These are phyloP conservation scores for Drosophila simulans DNA, from an alignment of 1,140 invertebrate species.

Conservation along the genomic window DNA sequence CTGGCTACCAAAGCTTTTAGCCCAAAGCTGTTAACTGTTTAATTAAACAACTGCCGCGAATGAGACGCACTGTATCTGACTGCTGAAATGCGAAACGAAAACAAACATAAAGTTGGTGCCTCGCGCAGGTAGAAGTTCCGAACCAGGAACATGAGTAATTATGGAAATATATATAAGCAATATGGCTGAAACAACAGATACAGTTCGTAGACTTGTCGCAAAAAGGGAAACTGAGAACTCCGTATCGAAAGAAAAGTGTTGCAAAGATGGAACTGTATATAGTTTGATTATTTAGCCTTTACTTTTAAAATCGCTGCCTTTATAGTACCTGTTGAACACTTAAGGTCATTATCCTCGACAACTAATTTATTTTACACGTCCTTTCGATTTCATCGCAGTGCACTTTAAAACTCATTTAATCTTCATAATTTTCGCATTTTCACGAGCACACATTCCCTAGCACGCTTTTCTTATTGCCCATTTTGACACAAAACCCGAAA, in stretches of 20 bases:
- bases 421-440: constrained; percentile 23
- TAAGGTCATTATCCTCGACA: no score
- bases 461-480: constrained; percentile 33
- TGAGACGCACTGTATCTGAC: constrained; percentile 24
- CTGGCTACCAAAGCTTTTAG: constrained; percentile 44
- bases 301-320: no score
- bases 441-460: constrained; percentile 15
- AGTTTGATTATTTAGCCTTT: no score
- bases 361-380: no score
- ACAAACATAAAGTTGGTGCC: constrained; percentile 37
- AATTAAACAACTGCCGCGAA: constrained; percentile 67
- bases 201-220: neutral
- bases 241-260: no score
- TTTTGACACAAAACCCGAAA: constrained; percentile 30
- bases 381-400: neutral
- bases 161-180: constrained; percentile 28
- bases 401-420: constrained; percentile 22
- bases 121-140: constrained; percentile 29
- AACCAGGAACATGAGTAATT: constrained; percentile 26
- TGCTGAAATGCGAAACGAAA: constrained; percentile 50
- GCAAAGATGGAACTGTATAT: neutral
- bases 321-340: no score
- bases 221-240: constrained; percentile 15
- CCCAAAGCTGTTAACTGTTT: constrained; percentile 71
- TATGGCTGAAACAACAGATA: constrained; percentile 13